Base-by-base conservation (phyloP, 2,888 invertebrate species). In the Brachyopa scutellaris region DNA sequence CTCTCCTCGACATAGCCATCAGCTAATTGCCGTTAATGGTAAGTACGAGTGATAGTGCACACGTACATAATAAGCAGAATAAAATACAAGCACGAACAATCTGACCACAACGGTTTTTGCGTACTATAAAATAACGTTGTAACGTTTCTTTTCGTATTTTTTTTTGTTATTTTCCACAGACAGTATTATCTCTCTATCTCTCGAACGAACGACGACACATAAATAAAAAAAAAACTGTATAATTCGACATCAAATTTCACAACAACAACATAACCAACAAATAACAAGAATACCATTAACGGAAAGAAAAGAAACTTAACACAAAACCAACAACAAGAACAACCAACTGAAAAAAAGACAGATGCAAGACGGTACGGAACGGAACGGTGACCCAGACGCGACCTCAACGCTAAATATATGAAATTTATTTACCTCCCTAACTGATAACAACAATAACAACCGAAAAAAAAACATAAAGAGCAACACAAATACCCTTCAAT, bases 301-400 rank as follows among this genome's bases (percentile, higher is more conserved):
- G 62, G 61, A 72, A 62, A 26, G 42, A 62, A 62, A 53, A 31
- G 40, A 69, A 57, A 55, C 45, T 31, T 31, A 17, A 29, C 19
- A 53, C 23, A 49, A 70, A n/a, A 26, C 26, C 29, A 29, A 51
- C 51, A 67, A 67, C 13, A 15, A 45, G 13, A 40, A 40, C 15
- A 42, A 21, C 51, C 42, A 70, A 64, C 57, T 45, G 13, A 78
- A 78, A 31, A 33, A 51, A 77, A 49, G 67, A 79, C 78, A 53
- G 59, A 57, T 47, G 72, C n/a, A 62, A 62, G 62, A 72, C 70
- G 38, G 70, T 49, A 66, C 57, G 29, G 62, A 55, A 70, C 78
- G 42, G 57, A 67, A 72, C 72, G 36, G 73, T 72, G 72, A 72
- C 73, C 66, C 79, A 66, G 73, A 79, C 79, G 59, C 61, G 79